Evolutionary conservation across 2,113 vertebrate genomes (phyloP).

Genomic region (Elephantulus edwardii): DNA sequence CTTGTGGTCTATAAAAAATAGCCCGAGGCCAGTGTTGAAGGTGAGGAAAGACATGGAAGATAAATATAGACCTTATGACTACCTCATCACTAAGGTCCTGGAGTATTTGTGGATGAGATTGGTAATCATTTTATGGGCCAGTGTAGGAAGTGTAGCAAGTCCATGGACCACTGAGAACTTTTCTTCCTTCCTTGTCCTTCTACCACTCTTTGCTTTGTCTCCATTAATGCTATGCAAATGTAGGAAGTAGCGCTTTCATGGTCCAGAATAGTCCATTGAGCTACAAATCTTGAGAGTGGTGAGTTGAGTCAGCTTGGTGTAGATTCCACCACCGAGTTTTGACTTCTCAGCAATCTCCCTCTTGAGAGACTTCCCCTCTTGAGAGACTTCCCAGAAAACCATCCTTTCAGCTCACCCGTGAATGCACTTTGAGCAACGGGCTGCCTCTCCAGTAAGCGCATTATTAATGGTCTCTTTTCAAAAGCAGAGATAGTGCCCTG

Average conservation of each 20-base stretch:
- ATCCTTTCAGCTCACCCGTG: conserved; percentile 84
- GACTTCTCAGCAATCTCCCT: conserved; percentile 80
- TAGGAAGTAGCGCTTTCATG: not conserved
- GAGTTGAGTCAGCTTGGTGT: conserved; percentile 60
- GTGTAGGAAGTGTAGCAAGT: not conserved
- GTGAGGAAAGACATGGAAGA: not conserved
- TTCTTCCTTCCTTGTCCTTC: not conserved
- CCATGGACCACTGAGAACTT: not conserved
- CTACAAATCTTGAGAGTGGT: conserved; percentile 16
- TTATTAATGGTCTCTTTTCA: conserved; percentile 87
- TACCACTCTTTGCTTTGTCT: not conserved
- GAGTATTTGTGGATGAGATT: not conserved
- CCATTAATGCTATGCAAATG: not conserved
- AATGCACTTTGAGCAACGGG: conserved; percentile 86
- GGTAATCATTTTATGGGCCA: not conserved
- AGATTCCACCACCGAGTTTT: conserved; percentile 71
- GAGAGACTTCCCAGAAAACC: conserved; percentile 75
- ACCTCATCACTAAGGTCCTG: not conserved
- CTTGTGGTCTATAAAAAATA: not conserved
- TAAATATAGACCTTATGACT: not conserved
- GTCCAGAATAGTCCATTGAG: not conserved
- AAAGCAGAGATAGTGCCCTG: conserved; percentile 85
- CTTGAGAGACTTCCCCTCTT: conserved; percentile 75
- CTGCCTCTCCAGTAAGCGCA: conserved; percentile 84
- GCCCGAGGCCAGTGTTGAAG: not conserved